These are phyloP conservation scores for Tachina lurida DNA, from an alignment of 2,888 invertebrate species.

Conservation along the genomic window DNA sequence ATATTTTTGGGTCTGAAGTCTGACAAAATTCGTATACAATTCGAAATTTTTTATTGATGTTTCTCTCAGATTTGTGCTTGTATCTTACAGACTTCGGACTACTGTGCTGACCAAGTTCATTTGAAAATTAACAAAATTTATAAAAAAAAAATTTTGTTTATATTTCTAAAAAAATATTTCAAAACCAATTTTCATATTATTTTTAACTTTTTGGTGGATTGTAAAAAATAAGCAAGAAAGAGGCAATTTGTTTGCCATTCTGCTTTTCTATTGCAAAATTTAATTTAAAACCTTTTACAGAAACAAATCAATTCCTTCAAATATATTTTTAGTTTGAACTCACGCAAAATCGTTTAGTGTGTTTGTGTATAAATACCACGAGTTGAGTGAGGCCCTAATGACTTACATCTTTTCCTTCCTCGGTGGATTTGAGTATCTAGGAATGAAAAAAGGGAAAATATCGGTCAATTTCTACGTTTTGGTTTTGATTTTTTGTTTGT, in stretches of 20 bases:
- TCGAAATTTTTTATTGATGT: too few species aligned
- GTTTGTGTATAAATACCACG: slow-evolving; percentile 50
- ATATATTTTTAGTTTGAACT: slow-evolving; percentile 42
- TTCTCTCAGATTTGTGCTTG: too few species aligned
- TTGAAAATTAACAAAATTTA: too few species aligned
- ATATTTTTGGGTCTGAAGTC: too few species aligned
- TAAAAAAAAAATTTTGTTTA: too few species aligned
- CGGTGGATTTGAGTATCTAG: slow-evolving; percentile 69
- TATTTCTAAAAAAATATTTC: too few species aligned
- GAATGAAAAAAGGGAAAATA: slow-evolving; percentile 67
- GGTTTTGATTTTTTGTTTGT: slow-evolving; percentile 39
- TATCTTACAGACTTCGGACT: too few species aligned
- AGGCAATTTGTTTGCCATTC: not conserved
- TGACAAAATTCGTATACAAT: too few species aligned
- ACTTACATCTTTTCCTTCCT: slow-evolving; percentile 70
- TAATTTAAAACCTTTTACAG: slow-evolving; percentile 42
- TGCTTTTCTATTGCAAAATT: slow-evolving; percentile 14
- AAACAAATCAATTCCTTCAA: slow-evolving; percentile 58
- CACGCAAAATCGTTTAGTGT: slow-evolving; percentile 52
- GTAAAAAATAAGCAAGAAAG: too few species aligned
- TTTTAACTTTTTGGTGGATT: too few species aligned
- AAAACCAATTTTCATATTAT: too few species aligned
- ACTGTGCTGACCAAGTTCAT: too few species aligned
- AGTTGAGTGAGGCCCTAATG: slow-evolving; percentile 45
- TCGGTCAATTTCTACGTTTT: slow-evolving; percentile 66